Base-by-base conservation (phyloP, 2,888 invertebrate genomes). In the Phaonia tiefii region DNA sequence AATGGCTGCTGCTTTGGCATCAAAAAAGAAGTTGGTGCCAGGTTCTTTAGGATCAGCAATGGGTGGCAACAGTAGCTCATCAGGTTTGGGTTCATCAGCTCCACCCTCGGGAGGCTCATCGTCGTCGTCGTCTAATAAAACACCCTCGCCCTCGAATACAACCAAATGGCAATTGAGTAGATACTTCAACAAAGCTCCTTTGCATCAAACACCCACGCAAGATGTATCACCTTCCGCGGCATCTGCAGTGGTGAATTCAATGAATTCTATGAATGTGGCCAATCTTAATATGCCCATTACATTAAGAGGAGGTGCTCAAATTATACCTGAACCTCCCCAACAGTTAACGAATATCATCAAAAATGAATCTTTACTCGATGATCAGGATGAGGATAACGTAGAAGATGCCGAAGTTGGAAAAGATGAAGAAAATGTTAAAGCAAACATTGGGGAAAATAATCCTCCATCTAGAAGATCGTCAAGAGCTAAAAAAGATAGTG, bases 121-220 rank as follows among this genome's bases (percentile, higher is more conserved):
- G 42, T 85, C 87, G 1, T 87, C 86, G 4, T 87, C 88, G 0
- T 87, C 89, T 8, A 89, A 89, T 79, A 89, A 89, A 71, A 88
- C 89, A 13, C 88, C 89, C 0, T 88, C 89, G 44, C 89, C 89
- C 1, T 86, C 89, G 49, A 89, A 89, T 78, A 86, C 88, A 79
- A 89, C 88, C 70, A 88, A 88, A 73, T 89, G 89, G 89, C 86
- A 85, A 42, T 84, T 89, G 31, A 87, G 87, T 73, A 86, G 86
- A 7, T 89, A 88, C 70, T 90, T 89, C 69, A 86, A 84, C 2
- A 89, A 89, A 73, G 86, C 79, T 76, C 85, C 78, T 70, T 85
- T 83, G 67, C 88, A 75, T 79, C 85, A 80, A 80, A 83, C 84
- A 7, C 83, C 84, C 22, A 85, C 70, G 1, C 85, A 85, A 83